Conservation (phyloP, 2,797 vertebrate genomes). For the Leucoraja ocellata region DNA sequence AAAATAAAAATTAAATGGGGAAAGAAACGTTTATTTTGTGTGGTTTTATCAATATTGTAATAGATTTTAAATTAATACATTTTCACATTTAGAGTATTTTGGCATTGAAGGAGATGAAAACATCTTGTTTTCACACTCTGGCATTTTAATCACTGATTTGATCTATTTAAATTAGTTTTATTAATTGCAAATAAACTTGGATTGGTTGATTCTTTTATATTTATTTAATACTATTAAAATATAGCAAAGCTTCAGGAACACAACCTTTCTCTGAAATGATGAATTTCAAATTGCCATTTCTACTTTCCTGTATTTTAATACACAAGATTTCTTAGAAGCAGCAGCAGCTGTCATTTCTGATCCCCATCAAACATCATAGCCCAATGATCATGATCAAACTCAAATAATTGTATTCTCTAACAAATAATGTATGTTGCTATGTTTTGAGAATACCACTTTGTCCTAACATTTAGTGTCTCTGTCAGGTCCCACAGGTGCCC, state of each 20-base stretch:
- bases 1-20: not conserved
- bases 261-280: not conserved
- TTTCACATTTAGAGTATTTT: not conserved
- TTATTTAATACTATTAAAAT: not conserved
- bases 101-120: not conserved
- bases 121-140: not conserved
- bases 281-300: not conserved
- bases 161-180: not conserved
- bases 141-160: not conserved
- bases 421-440: constrained; percentile 14
- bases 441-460: constrained; percentile 25
- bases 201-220: not conserved
- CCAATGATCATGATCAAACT: not conserved
- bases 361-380: not conserved
- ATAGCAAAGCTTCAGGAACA: not conserved
- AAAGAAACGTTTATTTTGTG: not conserved
- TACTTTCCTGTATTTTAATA: not conserved
- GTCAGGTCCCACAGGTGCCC: constrained; percentile 73
- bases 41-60: not conserved
- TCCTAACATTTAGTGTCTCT: constrained; percentile 39
- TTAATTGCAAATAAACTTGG: not conserved
- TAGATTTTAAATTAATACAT: not conserved
- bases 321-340: not conserved
- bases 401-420: not conserved
- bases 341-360: not conserved